Evolutionary conservation across 2,113 vertebrate species (phyloP).

Genomic region (Malurus cyaneus): DNA sequence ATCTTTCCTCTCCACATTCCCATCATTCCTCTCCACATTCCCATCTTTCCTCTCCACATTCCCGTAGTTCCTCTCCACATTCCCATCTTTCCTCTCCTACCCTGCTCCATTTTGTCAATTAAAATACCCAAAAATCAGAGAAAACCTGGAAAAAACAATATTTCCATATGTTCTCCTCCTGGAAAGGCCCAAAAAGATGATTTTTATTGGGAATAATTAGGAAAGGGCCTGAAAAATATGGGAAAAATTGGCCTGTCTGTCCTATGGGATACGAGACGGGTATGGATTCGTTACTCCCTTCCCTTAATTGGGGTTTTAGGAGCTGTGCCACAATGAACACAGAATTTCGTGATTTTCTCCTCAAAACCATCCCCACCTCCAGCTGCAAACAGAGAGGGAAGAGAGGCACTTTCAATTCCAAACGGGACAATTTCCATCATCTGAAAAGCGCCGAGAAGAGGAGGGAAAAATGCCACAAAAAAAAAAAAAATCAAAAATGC

Average conservation of each 20-base stretch:
- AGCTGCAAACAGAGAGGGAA: neutral
- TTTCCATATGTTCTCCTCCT: too few relatives aligned
- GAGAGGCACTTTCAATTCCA: neutral
- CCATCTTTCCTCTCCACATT: too few relatives aligned
- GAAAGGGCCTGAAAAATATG: neutral
- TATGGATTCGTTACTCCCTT: neutral
- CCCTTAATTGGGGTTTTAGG: neutral
- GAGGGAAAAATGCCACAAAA: neutral
- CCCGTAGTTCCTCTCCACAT: too few relatives aligned
- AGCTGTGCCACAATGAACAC: neutral
- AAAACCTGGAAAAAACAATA: neutral
- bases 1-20: too few relatives aligned
- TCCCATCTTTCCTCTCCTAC: neutral
- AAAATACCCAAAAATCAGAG: neutral
- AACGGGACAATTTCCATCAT: neutral
- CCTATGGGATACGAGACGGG: fast-evolving
- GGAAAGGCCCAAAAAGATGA: neutral
- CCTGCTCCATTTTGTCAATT: neutral
- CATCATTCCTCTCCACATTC: too few relatives aligned
- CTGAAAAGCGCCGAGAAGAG: neutral
- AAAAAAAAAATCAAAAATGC: neutral
- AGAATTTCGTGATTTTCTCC: neutral
- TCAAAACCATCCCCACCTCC: neutral
- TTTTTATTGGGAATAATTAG: neutral
- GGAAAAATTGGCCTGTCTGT: fast-evolving